Evolutionary conservation across 2,797 vertebrate genomes (phyloP).

Genomic region (Scolopax rusticola): DNA sequence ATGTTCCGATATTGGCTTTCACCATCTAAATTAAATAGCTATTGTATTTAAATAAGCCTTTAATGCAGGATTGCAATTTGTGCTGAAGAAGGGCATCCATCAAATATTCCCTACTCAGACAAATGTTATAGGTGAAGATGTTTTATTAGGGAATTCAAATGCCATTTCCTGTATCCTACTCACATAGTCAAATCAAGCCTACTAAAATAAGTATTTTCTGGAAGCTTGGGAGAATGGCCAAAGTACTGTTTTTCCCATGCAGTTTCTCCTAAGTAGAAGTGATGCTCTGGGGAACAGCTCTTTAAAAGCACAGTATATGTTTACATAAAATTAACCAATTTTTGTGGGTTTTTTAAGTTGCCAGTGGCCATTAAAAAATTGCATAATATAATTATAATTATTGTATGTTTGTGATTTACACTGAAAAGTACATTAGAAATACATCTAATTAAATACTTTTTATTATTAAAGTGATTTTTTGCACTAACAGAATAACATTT

Average conservation of each 20-base stretch:
- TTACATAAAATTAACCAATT: neutral
- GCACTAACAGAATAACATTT: neutral
- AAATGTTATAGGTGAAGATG: neutral
- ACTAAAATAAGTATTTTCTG: neutral
- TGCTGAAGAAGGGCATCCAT: neutral
- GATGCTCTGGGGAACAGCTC: neutral
- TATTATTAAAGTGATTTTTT: neutral
- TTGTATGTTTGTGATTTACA: neutral
- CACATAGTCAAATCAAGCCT: neutral
- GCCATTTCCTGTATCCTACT: neutral
- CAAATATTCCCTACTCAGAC: neutral
- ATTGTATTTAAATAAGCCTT: neutral
- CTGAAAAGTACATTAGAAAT: neutral
- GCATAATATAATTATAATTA: neutral
- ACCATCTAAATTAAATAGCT: neutral
- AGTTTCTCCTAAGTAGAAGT: neutral
- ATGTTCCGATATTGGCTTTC: neutral
- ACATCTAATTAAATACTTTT: neutral
- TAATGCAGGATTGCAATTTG: neutral
- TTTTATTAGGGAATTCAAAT: neutral
- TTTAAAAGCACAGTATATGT: neutral
- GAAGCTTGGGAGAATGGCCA: neutral
- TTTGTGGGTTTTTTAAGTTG: accelerated
- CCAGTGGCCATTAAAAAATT: neutral
- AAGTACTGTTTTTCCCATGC: neutral